A percentile compares a stretch with the other conserved stretches of the same genome.
Evolutionary conservation across 2,888 invertebrate species (phyloP).

Genomic region (Drosophila flavopinicola): DNA sequence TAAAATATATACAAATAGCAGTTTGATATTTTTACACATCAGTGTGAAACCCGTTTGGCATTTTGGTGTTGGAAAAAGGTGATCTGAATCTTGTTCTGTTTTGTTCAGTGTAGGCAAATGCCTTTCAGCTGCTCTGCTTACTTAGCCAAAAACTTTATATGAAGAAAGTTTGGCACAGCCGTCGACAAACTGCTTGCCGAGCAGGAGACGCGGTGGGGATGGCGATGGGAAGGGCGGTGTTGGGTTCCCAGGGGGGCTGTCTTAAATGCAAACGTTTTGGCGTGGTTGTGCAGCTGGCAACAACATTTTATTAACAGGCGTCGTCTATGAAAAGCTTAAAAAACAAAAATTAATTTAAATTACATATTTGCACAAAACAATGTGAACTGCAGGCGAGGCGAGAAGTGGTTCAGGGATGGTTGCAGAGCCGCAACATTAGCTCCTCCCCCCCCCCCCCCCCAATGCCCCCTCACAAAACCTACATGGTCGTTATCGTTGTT

Average conservation of each 20-base stretch:
- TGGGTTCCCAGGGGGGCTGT: no score
- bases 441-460: constrained; percentile 1
- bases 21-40: no score
- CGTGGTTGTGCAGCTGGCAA: constrained; percentile 24
- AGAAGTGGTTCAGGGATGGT: background rate
- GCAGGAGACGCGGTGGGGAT: background rate
- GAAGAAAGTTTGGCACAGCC: constrained; percentile 69
- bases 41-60: no score
- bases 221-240: background rate
- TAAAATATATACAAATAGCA: no score
- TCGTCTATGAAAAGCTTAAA: constrained; percentile 71
- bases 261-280: constrained; percentile 20
- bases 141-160: constrained; percentile 76
- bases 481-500: constrained; percentile 39
- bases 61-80: no score
- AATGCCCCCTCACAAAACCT: background rate
- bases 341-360: constrained; percentile 79
- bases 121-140: constrained; percentile 68
- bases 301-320: constrained; percentile 74
- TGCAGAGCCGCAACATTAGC: constrained; percentile 8
- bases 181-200: constrained; percentile 25
- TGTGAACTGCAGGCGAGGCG: constrained; percentile 34
- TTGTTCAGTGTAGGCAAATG: constrained; percentile 60
- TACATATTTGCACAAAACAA: constrained; percentile 76
- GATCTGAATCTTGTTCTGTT: no score